Base-by-base conservation (phyloP, 37 sponge, comb jelly and placozoan species). In the Spongilla lacustris region DNA sequence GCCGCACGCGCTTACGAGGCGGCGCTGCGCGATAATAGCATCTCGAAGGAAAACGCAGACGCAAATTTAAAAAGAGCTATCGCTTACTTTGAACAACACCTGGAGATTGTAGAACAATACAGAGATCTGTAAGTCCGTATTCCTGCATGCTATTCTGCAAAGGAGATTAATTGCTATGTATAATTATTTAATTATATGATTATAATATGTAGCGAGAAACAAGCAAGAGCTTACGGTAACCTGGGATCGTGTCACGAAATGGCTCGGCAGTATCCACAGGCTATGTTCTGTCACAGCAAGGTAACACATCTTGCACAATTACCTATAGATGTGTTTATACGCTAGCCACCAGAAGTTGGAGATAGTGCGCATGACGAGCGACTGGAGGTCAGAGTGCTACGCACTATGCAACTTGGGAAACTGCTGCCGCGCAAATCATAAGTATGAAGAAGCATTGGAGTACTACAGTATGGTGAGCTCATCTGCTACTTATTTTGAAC, bases 321-420 rank as follows among this genome's bases (percentile, higher is more conserved):
- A 4, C 46, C 46, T n/a, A n/a, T n/a, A n/a, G n/a, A 46, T 46
- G 46, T 8, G 46, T 46, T 46, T 46, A 46, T 8, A 46, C 8
- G 46, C 46, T 46, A 46, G 9, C 22, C 14, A 50, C 0, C 67
- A 94, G 95, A 78, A 91, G 34, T 41, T 94, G 72, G 92, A 88
- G 70, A 71, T 91, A 26, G 82, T 75, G 0, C 69, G 88, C 14
- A 68, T 75, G 30, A 68, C 73, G 25, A 83, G 91, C 19, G 86
- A 94, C 80, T 36, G 28, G 26, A 19, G 41, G 0, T 68, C 89
- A 4, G 92, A 91, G 67, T 71, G 74, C 23, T 79, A 89, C 25
- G 80, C 89, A 17, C 73, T 90, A 25, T 94, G 95, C 76, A 81
- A 91, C 81, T 76, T 94, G 36, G 95, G 95, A 22, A 94, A 94